A percentile compares a stretch with the other conserved stretches of the same genome.
These are phyloP conservation scores for Melitaea athalia DNA, from an alignment of 2,888 invertebrate species.

Conservation along the genomic window DNA sequence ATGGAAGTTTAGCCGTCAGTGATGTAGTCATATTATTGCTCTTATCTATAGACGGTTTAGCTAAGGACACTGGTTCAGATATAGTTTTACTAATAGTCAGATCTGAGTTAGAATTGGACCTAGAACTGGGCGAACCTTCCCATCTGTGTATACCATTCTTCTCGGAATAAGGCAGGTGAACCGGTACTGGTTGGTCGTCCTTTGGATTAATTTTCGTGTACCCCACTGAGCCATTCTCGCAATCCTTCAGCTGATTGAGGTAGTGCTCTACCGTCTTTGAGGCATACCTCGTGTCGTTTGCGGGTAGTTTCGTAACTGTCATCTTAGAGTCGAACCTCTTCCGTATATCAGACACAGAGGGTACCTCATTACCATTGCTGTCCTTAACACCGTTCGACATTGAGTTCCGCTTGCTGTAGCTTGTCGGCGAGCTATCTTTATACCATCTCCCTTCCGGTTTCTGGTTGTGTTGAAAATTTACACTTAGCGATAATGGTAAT, in stretches of 20 bases:
- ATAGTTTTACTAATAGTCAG: conserved; percentile 73
- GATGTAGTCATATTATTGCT: conserved; percentile 64
- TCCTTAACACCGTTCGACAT: conserved; percentile 77
- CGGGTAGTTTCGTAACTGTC: conserved; percentile 75
- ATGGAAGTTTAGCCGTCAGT: conserved; percentile 64
- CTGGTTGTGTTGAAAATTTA: conserved; percentile 65
- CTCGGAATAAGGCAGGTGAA: conserved; percentile 71
- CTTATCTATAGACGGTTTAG: conserved; percentile 64
- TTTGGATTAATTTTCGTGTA: conserved; percentile 65
- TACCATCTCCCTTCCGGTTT: conserved; percentile 74
- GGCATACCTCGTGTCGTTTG: conserved; percentile 65
- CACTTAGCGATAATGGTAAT: conserved; percentile 53
- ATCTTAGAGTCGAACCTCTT: conserved; percentile 81
- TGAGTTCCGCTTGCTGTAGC: conserved; percentile 67
- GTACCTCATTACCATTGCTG: conserved; percentile 82
- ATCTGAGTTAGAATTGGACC: conserved; percentile 72
- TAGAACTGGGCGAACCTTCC: conserved; percentile 65
- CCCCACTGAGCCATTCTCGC: conserved; percentile 67
- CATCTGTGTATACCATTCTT: conserved; percentile 67
- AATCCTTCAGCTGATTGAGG: conserved; percentile 69
- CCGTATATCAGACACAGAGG: conserved; percentile 83
- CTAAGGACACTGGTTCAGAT: conserved; percentile 69
- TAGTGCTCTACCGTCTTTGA: conserved; percentile 67
- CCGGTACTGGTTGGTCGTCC: conserved; percentile 74
- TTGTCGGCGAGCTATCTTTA: conserved; percentile 67